Conservation (phyloP, 1,140 invertebrate species). For the Anastatus disparis region DNA sequence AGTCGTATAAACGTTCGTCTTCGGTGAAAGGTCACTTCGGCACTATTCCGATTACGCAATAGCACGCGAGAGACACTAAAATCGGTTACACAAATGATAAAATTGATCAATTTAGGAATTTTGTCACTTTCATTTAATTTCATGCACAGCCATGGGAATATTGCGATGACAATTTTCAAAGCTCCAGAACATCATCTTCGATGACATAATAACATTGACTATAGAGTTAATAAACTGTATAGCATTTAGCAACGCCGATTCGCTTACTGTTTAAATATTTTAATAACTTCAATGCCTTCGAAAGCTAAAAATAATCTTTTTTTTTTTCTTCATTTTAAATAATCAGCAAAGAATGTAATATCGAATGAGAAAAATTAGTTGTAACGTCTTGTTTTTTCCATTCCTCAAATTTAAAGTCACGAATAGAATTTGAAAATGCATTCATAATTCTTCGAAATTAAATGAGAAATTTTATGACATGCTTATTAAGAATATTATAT, state of each 20-base stretch:
- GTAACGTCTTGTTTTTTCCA: no score
- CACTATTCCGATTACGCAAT: constrained; percentile 12
- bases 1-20: background rate
- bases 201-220: constrained; percentile 14
- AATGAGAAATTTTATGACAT: background rate
- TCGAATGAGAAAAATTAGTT: no score
- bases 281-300: no score
- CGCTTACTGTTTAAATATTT: no score
- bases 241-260: no score
- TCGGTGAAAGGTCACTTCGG: constrained; percentile 25
- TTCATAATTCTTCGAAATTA: background rate
- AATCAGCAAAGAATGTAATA: no score
- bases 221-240: no score
- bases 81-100: constrained; percentile 6
- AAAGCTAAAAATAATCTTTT: no score
- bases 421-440: background rate
- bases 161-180: background rate
- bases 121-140: constrained; percentile 1
- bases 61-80: background rate
- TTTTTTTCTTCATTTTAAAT: no score
- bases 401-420: background rate
- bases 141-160: background rate
- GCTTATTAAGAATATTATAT: constrained; percentile 2
- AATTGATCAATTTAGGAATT: background rate
- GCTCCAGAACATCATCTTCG: no score